These are phyloP conservation scores for Arvicanthis niloticus DNA, from an alignment of 2,113 vertebrate species.

Conservation along the genomic window DNA sequence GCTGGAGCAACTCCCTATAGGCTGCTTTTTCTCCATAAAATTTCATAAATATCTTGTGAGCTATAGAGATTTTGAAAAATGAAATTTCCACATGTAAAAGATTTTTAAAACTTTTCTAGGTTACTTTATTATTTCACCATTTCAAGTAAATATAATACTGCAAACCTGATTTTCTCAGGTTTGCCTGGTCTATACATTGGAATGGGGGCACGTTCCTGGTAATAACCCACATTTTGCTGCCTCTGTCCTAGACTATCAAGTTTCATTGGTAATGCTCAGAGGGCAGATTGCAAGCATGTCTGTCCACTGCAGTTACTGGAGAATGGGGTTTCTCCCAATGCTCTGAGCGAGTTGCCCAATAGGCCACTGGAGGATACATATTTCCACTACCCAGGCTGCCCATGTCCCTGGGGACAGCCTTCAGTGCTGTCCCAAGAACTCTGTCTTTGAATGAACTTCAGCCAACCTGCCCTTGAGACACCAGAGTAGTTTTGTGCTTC, in stretches of 20 bases:
- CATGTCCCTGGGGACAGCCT: neutral
- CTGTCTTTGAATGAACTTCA: neutral
- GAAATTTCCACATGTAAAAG: neutral
- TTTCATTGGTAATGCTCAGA: neutral
- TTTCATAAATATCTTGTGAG: constrained; percentile 3
- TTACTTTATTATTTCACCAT: constrained; percentile 45
- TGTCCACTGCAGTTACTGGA: neutral
- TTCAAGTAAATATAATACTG: neutral
- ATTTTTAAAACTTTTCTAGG: neutral
- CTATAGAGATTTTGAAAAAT: neutral
- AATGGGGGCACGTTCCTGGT: neutral
- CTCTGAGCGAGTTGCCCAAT: neutral
- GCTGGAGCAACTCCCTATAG: no score
- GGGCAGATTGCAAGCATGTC: neutral
- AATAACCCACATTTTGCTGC: neutral
- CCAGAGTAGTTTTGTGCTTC: neutral
- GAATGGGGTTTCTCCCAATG: neutral
- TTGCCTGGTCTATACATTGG: neutral
- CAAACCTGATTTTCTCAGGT: neutral
- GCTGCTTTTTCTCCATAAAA: neutral
- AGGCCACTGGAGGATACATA: neutral
- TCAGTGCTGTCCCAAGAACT: neutral
- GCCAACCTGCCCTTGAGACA: neutral
- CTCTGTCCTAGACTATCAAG: neutral
- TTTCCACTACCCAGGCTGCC: neutral